A percentile compares a stretch with the other conserved stretches of the same genome.
phyloP scores from a whole-genome alignment of 1,140 invertebrate species.

The Eupeodes corollae region DNA sequence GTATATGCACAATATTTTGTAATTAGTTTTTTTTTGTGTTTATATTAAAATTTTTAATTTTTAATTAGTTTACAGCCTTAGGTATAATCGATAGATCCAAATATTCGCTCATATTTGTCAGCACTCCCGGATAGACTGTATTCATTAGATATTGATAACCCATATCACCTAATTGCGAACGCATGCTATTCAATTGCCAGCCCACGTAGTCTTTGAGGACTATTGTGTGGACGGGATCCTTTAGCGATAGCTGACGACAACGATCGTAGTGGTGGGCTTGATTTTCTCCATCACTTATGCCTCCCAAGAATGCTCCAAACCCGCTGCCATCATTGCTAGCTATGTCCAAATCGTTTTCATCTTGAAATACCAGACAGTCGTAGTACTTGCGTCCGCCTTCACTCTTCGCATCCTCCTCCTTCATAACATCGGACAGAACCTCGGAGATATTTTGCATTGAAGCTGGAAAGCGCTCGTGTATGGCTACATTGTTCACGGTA shows the following conservation, averaged over 20 bases:
- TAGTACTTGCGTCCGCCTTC: slow-evolving; percentile 23
- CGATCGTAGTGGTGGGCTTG: slow-evolving; percentile 39
- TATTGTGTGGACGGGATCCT: slow-evolving; percentile 60
- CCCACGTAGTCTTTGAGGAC: slow-evolving; percentile 55
- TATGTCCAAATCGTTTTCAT: slow-evolving; percentile 28
- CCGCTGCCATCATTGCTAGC: slow-evolving; percentile 9
- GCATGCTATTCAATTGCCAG: slow-evolving; percentile 46
- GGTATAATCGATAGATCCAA: too few relatives aligned
- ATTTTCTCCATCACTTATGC: slow-evolving; percentile 24
- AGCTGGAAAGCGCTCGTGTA: slow-evolving; percentile 60
- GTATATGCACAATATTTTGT: too few relatives aligned
- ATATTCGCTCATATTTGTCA: slow-evolving; percentile 49
- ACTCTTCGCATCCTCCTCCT: slow-evolving; percentile 48
- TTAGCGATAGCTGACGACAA: slow-evolving; percentile 45
- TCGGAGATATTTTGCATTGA: slow-evolving; percentile 71
- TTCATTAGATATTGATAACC: slow-evolving; percentile 60
- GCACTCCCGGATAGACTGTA: slow-evolving; percentile 52
- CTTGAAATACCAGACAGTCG: slow-evolving; percentile 30
- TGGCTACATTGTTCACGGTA: slow-evolving; percentile 50
- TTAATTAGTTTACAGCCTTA: too few relatives aligned
- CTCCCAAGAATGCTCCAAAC: too few relatives aligned
- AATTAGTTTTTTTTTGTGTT: too few relatives aligned
- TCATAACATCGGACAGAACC: slow-evolving; percentile 75
- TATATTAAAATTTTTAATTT: too few relatives aligned
- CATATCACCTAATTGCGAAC: slow-evolving; percentile 51